Conservation (phyloP, 2,113 vertebrate species). For the Amia ocellicauda region DNA sequence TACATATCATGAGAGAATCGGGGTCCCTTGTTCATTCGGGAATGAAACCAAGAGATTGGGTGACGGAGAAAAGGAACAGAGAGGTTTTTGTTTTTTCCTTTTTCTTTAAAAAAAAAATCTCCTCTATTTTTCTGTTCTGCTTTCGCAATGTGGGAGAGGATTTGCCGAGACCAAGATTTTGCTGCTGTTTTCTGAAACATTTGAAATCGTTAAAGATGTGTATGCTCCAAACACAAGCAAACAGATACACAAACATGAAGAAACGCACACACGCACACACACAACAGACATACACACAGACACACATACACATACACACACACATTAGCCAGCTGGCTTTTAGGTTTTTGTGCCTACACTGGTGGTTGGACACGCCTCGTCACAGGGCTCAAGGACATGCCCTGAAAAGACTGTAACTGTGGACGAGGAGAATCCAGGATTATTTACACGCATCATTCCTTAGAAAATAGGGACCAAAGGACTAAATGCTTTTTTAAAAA, state of each 20-base stretch:
- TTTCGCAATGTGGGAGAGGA: slow-evolving; percentile 66
- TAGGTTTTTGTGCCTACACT: slow-evolving; percentile 79
- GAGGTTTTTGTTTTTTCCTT: slow-evolving; percentile 41
- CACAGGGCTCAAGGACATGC: slow-evolving; percentile 56
- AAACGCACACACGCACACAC: slow-evolving; percentile 57
- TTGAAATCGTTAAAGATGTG: slow-evolving; percentile 69
- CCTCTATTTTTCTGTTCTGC: slow-evolving; percentile 37
- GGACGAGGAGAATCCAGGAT: slow-evolving; percentile 69
- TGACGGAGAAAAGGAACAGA: slow-evolving; percentile 57
- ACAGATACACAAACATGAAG: slow-evolving; percentile 54
- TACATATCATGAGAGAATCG: slow-evolving; percentile 75
- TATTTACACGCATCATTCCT: slow-evolving; percentile 81
- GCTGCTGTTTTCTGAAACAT: slow-evolving; percentile 74
- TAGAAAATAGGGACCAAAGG: slow-evolving; percentile 82
- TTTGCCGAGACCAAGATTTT: slow-evolving; percentile 75
- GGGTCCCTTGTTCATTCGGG: slow-evolving; percentile 67
- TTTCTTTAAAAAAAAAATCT: slow-evolving; percentile 7
- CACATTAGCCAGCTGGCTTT: slow-evolving; percentile 77
- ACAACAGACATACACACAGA: slow-evolving; percentile 39
- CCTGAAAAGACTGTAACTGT: slow-evolving; percentile 53
- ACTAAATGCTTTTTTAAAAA: slow-evolving; percentile 78
- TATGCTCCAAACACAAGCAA: slow-evolving; percentile 76
- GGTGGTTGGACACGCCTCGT: slow-evolving; percentile 61
- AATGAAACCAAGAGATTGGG: slow-evolving; percentile 60
- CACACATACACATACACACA: slow-evolving; percentile 53